phyloP scores from a whole-genome alignment of 1,140 invertebrate genomes.

The Diorhabda carinulata region DNA sequence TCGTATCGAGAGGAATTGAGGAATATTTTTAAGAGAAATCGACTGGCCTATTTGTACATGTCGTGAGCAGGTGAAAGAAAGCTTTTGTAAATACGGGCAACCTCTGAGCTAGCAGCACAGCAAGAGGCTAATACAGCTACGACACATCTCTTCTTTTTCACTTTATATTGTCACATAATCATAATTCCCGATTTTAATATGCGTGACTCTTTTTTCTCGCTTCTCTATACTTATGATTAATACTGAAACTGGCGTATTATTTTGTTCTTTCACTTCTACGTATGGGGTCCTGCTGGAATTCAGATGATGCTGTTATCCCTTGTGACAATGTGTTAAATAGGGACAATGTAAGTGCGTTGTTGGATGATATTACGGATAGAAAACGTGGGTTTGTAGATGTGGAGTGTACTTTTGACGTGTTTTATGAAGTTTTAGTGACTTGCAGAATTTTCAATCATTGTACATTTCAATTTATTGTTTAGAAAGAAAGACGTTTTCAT shows the following conservation, averaged over 20 bases:
- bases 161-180: constrained; percentile 42
- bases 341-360: not conserved
- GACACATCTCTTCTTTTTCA: constrained; percentile 30
- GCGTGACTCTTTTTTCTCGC: constrained; percentile 23
- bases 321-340: not conserved
- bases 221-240: constrained; percentile 27
- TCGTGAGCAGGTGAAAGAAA: constrained; percentile 3
- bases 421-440: too few species aligned
- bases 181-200: constrained; percentile 42
- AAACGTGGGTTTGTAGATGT: too few species aligned
- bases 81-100: constrained; percentile 9
- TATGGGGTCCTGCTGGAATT: constrained; percentile 11
- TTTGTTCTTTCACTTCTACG: not conserved
- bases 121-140: constrained; percentile 38
- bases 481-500: too few species aligned
- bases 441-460: too few species aligned
- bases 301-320: constrained; percentile 6
- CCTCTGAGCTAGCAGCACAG: constrained; percentile 23
- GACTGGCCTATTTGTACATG: not conserved
- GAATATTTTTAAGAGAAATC: too few species aligned
- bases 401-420: too few species aligned
- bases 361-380: too few species aligned
- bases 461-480: too few species aligned
- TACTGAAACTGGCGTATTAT: constrained; percentile 10
- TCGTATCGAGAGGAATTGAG: too few species aligned